These are phyloP conservation scores for Pelobates cultripes DNA, from an alignment of 2,797 vertebrate species.

Conservation along the genomic window DNA sequence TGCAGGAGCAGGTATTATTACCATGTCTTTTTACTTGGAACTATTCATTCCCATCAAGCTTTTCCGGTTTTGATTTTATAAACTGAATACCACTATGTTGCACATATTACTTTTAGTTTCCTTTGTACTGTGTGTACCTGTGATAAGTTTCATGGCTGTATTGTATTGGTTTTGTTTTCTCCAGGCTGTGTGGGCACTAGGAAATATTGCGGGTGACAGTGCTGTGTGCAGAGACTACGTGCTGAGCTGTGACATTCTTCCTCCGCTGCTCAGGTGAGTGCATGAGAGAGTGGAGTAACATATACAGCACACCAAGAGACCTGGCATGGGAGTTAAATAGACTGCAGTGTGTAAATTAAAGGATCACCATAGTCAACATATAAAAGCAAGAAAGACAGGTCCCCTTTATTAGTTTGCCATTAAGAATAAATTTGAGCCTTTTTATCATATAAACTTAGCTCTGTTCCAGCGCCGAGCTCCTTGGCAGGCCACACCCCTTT, in stretches of 20 bases:
- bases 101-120: neutral
- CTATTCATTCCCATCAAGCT: constrained; percentile 71
- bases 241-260: constrained; percentile 94
- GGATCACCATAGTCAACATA: too few relatives aligned
- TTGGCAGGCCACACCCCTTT: too few relatives aligned
- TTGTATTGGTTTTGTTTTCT: neutral
- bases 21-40: constrained; percentile 31
- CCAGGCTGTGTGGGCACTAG: constrained; percentile 97
- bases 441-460: too few relatives aligned
- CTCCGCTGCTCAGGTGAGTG: constrained; percentile 86
- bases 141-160: too few relatives aligned
- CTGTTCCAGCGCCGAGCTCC: too few relatives aligned
- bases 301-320: neutral
- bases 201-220: constrained; percentile 97
- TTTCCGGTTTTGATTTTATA: constrained; percentile 60
- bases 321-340: neutral
- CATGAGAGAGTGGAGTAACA: neutral
- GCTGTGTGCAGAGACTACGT: constrained; percentile 96
- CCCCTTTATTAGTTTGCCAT: too few relatives aligned
- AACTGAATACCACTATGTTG: neutral
- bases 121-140: neutral
- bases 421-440: too few relatives aligned
- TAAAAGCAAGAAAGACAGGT: too few relatives aligned
- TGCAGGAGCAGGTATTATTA: constrained; percentile 90
- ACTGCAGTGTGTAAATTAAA: too few relatives aligned